These are phyloP conservation scores for Drosophila pandora DNA, from an alignment of 1,140 invertebrate genomes.

Conservation along the genomic window DNA sequence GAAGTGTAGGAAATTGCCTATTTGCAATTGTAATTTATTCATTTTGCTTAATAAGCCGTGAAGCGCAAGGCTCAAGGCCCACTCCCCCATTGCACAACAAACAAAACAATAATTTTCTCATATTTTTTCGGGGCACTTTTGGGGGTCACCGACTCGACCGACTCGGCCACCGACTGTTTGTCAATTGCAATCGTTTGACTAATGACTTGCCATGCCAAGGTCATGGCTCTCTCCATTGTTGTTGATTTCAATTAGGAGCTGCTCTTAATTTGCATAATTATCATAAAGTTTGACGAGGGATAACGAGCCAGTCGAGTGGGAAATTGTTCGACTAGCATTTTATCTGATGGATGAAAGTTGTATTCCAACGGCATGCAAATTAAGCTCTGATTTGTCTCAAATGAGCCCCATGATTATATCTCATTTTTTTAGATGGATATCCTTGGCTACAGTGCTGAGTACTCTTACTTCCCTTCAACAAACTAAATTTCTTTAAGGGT, in stretches of 20 bases:
- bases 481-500: background rate
- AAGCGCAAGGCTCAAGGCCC: conserved; percentile 54
- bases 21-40: conserved; percentile 83
- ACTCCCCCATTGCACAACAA: conserved; percentile 55
- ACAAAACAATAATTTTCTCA: conserved; percentile 72
- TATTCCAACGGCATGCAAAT: conserved; percentile 40
- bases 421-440: conserved; percentile 4
- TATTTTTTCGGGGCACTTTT: conserved; percentile 30
- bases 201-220: conserved; percentile 69
- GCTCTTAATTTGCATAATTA: conserved; percentile 74
- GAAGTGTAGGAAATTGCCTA: conserved; percentile 82
- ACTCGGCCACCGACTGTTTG: conserved; percentile 5
- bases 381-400: conserved; percentile 9
- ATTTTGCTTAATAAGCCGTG: conserved; percentile 80
- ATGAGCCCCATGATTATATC: conserved; percentile 10
- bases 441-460: no score
- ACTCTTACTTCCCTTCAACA: background rate
- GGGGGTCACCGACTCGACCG: conserved; percentile 31
- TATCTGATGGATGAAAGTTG: conserved; percentile 31
- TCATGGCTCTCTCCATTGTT: conserved; percentile 54
- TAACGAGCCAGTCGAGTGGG: conserved; percentile 51
- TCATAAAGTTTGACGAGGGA: conserved; percentile 75
- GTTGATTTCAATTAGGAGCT: conserved; percentile 71
- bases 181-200: conserved; percentile 67
- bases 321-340: conserved; percentile 44